Evolutionary conservation across 1,140 invertebrate species (phyloP).

Genomic region (Plutomurus gul): DNA sequence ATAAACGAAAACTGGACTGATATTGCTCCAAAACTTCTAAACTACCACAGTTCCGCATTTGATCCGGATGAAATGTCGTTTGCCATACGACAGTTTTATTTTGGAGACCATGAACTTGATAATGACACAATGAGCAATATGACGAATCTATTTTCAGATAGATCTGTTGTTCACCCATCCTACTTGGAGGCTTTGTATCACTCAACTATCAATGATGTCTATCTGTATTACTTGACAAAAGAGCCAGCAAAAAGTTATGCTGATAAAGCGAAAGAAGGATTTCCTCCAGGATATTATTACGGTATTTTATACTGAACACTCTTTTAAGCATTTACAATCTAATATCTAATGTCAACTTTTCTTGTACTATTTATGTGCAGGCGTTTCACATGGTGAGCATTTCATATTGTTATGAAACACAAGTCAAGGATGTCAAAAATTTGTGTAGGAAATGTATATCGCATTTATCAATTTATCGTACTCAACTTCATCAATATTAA

Average conservation of each 20-base stretch:
- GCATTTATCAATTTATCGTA: no score
- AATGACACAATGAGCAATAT: conserved; percentile 60
- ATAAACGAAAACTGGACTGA: conserved; percentile 10
- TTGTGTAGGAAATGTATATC: no score
- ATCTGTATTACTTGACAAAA: conserved; percentile 40
- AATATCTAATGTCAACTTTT: not conserved
- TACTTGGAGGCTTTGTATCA: conserved; percentile 9
- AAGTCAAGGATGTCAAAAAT: no score
- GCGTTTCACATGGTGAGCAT: conserved; percentile 35
- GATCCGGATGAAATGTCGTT: conserved; percentile 51
- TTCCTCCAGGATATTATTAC: not conserved
- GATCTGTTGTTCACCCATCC: not conserved
- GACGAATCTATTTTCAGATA: conserved; percentile 60
- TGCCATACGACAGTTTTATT: conserved; percentile 68
- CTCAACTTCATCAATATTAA: no score
- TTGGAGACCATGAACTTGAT: conserved; percentile 60
- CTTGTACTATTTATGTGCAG: not conserved
- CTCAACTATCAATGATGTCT: not conserved
- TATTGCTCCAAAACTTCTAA: not conserved
- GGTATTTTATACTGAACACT: not conserved
- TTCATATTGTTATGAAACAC: no score
- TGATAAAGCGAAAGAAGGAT: not conserved
- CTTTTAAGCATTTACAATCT: not conserved
- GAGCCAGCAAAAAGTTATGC: conserved; percentile 26
- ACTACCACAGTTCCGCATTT: conserved; percentile 55